Conservation (phyloP, 2,888 invertebrate species). For the Zootermopsis nevadensis region DNA sequence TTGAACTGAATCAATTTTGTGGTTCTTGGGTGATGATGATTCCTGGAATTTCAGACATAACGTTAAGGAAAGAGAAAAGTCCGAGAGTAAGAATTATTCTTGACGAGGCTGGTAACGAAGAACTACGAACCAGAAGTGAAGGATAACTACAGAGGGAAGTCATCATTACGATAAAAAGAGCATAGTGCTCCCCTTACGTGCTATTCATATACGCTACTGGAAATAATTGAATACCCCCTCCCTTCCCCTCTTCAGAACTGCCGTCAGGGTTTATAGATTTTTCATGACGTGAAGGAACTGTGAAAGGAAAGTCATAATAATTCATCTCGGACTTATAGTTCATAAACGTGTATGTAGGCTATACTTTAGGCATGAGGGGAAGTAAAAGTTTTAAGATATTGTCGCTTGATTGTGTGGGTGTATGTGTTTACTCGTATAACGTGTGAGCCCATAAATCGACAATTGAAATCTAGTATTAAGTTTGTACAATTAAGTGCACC, state of each 20-base stretch:
- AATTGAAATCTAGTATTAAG: too few species aligned
- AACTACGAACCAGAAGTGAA: constrained; percentile 30
- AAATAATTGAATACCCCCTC: constrained; percentile 32
- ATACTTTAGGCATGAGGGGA: too few species aligned
- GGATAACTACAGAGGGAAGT: constrained; percentile 6
- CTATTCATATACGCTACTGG: constrained; percentile 28
- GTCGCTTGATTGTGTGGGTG: too few species aligned
- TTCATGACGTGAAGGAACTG: background rate
- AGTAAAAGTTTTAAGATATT: too few species aligned
- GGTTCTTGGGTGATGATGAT: background rate
- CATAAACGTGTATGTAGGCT: too few species aligned
- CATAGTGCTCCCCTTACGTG: background rate
- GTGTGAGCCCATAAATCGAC: too few species aligned
- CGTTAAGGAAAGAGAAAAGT: background rate
- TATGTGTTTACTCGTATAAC: too few species aligned
- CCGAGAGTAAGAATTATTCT: background rate
- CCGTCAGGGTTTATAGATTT: constrained; percentile 3
- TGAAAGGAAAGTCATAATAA: background rate
- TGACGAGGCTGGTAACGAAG: background rate
- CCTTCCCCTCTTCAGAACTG: constrained; percentile 6
- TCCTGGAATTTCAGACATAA: background rate
- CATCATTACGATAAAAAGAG: constrained; percentile 32
- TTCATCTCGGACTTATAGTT: background rate
- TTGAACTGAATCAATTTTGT: too few species aligned
- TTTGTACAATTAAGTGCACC: too few species aligned